Percentiles rank a stretch among this genome's conserved stretches.
Evolutionary conservation across 1,140 invertebrate species (phyloP).

Genomic region (Camponotus pennsylvanicus): DNA sequence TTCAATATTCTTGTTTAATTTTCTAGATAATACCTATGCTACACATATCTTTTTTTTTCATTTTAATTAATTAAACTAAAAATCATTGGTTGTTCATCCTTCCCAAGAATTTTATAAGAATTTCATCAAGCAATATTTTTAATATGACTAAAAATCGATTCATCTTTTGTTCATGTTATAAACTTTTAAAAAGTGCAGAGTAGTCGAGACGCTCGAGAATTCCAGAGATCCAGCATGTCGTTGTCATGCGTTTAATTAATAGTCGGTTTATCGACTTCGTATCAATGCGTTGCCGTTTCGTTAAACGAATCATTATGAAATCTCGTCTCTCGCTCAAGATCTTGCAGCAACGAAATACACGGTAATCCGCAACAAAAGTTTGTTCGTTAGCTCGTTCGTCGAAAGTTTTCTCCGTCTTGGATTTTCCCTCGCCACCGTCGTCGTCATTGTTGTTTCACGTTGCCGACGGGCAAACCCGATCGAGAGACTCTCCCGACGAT

Average conservation of each 20-base stretch:
- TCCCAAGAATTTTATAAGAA: not conserved
- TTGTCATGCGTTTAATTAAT: slow-evolving; percentile 60
- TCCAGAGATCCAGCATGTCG: not conserved
- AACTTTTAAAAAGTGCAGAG: not conserved
- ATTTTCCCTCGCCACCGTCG: slow-evolving; percentile 32
- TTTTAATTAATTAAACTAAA: not conserved
- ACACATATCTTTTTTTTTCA: not conserved
- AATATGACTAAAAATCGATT: slow-evolving; percentile 11
- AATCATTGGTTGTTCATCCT: not conserved
- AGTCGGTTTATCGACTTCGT: slow-evolving; percentile 58
- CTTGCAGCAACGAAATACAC: slow-evolving; percentile 8
- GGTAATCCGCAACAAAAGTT: slow-evolving; percentile 48
- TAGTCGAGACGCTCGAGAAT: slow-evolving; percentile 1
- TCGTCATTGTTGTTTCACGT: slow-evolving; percentile 17
- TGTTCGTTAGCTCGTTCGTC: slow-evolving; percentile 64
- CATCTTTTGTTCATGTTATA: slow-evolving; percentile 1
- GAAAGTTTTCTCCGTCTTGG: slow-evolving; percentile 58
- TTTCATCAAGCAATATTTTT: not conserved
- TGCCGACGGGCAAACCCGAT: slow-evolving; percentile 30
- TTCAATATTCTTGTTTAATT: not conserved
- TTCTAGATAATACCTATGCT: not conserved
- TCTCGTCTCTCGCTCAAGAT: slow-evolving; percentile 42
- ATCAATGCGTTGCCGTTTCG: slow-evolving; percentile 41
- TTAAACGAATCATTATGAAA: slow-evolving; percentile 66
- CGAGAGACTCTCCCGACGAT: slow-evolving; percentile 45